These are phyloP conservation scores for Laticauda colubrina DNA, from an alignment of 2,113 vertebrate genomes.

Conservation along the genomic window DNA sequence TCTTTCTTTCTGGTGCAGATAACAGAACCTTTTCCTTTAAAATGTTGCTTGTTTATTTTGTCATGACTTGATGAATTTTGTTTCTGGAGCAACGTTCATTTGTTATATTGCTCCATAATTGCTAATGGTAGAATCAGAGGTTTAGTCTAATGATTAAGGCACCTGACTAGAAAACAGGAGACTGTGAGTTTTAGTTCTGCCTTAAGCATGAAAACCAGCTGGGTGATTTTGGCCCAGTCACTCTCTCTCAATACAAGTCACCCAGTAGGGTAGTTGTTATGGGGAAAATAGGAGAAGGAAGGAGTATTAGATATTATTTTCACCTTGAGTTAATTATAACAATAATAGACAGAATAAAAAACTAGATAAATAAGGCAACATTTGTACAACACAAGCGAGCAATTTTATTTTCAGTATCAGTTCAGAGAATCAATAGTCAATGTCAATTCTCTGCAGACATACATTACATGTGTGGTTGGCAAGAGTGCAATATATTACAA, in stretches of 20 bases:
- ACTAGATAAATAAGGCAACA: neutral
- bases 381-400: neutral
- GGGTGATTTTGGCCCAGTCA: neutral
- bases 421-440: neutral
- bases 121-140: neutral
- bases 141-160: neutral
- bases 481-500: neutral
- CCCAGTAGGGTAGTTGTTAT: neutral
- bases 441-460: neutral
- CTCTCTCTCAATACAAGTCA: neutral
- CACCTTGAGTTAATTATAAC: neutral
- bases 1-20: neutral
- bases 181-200: neutral
- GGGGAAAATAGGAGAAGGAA: neutral
- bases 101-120: neutral
- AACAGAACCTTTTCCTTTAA: neutral
- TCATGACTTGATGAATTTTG: neutral
- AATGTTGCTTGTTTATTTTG: neutral
- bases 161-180: neutral
- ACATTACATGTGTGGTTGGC: neutral
- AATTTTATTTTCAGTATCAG: neutral
- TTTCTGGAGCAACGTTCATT: neutral
- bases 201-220: neutral
- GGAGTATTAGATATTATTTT: neutral
- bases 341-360: neutral